Evolutionary conservation across 1,140 invertebrate species (phyloP).

Genomic region (Carposina sasakii): DNA sequence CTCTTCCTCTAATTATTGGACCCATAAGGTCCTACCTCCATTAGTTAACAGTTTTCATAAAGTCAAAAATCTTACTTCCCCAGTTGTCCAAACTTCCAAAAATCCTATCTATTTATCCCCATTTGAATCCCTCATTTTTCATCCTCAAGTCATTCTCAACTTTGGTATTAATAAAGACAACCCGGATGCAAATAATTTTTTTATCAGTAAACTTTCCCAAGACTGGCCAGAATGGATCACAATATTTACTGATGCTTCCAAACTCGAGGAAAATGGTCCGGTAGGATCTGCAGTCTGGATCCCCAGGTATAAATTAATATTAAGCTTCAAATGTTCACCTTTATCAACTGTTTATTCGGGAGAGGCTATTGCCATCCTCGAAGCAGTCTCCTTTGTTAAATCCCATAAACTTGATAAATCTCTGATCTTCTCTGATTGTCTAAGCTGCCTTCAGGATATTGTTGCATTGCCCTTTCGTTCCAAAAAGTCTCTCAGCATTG

Average conservation of each 20-base stretch:
- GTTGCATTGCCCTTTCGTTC: neutral
- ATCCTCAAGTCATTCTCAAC: neutral
- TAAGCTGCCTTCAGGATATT: constrained; percentile 1
- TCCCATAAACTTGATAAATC: constrained; percentile 3
- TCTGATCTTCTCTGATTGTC: constrained; percentile 3
- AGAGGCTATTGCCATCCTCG: neutral
- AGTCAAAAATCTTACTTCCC: neutral
- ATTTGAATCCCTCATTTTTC: constrained; percentile 1
- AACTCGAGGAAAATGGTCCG: neutral
- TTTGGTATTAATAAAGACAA: neutral
- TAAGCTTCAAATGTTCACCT: constrained; percentile 1
- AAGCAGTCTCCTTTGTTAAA: neutral
- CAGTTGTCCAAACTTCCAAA: neutral
- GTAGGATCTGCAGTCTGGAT: neutral
- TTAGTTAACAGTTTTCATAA: no score
- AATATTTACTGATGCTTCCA: constrained; percentile 6
- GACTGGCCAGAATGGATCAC: neutral
- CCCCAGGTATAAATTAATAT: neutral
- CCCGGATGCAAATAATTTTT: neutral
- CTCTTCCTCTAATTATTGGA: no score
- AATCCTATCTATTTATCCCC: neutral
- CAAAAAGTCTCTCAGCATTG: neutral
- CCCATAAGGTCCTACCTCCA: no score
- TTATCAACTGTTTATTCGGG: neutral
- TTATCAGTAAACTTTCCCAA: neutral